Evolutionary conservation across 2,888 invertebrate species (phyloP), one percentile per base, ranked within the genome.

Genomic region (Poecilobothrus nobilitatus): DNA sequence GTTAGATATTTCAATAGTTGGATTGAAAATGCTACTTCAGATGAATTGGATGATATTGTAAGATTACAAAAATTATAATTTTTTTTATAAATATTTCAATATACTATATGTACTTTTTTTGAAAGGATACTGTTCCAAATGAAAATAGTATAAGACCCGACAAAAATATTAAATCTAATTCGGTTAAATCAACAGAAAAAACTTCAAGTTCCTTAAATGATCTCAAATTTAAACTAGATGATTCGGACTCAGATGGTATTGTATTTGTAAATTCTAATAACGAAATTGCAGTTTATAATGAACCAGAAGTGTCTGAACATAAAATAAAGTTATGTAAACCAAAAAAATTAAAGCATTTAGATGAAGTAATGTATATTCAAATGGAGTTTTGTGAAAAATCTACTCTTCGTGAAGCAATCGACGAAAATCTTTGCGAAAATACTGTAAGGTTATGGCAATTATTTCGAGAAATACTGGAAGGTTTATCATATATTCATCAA

Each of bases 301-400:
- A 76, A 66, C 76, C 76, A 3, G 64, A 37, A 4, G 65, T 67
- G 1, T 70, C 70, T 9, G 75, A 75, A 3, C 72, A 72, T 27
- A 72, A 74, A 12, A 34, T 62, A 8, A 63, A 68, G 66, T 34
- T 27, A 27, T 4, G 5, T 4, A 27, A 27, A 63, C 15, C n/a
- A 18, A 2, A 65, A 63, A 22, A 21, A 41, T 37, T 37, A 8
- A 76, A 76, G 12, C 78, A 78, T 0, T 73, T 74, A 7, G 76
- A 79, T 72, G 81, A 81, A 73, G 76, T 90, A 69, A 87, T 97
- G 83, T 96, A 94, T 78, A 93, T 94, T 74, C 94, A 98, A 84
- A 99, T 99, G 99, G 98, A 99, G 83, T 97, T 95, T 81, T 99
- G 99, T 80, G 97, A 97, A 78, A 97, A 95, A 77, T 94, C 92